Evolutionary conservation across 1,140 invertebrate species (phyloP).

Genomic region (Asobara japonica): DNA sequence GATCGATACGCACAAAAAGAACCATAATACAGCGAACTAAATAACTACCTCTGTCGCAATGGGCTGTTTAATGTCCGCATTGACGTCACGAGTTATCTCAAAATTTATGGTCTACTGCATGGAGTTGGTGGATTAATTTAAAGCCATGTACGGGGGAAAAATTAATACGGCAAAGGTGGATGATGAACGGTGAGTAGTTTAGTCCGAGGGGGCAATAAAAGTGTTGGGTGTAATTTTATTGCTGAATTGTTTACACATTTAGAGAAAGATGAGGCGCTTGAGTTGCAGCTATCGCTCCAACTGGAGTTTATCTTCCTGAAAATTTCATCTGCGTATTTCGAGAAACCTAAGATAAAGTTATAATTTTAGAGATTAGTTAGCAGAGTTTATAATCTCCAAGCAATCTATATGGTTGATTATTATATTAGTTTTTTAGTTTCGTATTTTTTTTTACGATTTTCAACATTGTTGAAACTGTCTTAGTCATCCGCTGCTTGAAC

Average conservation of each 20-base stretch:
- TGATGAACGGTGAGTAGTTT: not conserved
- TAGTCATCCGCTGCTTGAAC: too few species aligned
- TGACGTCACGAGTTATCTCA: not conserved
- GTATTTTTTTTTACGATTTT: too few species aligned
- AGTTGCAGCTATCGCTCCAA: too few species aligned
- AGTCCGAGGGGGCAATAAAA: not conserved
- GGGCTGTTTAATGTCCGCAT: conserved; percentile 3
- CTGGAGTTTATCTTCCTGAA: not conserved
- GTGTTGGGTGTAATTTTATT: not conserved
- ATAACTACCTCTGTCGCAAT: conserved; percentile 2
- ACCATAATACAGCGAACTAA: not conserved
- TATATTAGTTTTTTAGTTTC: too few species aligned
- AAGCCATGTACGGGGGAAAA: not conserved
- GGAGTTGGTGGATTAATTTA: not conserved
- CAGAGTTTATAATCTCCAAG: too few species aligned
- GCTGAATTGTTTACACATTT: not conserved
- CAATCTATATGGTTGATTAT: too few species aligned
- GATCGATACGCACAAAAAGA: conserved; percentile 19
- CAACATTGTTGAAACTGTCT: too few species aligned
- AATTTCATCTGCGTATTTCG: not conserved
- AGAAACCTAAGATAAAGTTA: too few species aligned
- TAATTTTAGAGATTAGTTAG: too few species aligned
- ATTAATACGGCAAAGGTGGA: not conserved
- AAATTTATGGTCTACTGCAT: not conserved
- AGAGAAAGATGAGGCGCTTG: too few species aligned